Percentiles rank a stretch among this genome's conserved stretches.
phyloP scores from a whole-genome alignment of 1,140 invertebrate species.

The Platyura marginata region DNA sequence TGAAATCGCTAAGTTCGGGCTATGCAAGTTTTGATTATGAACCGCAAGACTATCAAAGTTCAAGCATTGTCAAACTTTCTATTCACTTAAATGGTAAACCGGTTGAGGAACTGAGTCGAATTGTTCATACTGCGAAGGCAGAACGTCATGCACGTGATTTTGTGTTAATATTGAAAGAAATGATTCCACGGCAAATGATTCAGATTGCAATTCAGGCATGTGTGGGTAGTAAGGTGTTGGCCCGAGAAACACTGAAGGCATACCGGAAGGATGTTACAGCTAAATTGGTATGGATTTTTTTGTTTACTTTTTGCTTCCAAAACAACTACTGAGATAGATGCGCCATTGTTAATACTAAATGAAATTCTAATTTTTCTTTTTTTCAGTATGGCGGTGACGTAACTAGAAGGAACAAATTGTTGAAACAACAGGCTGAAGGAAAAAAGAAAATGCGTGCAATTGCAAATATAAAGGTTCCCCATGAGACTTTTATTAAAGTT shows the following conservation, averaged over 20 bases:
- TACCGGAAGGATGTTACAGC: slow-evolving; percentile 83
- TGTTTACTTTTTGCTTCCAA: no score
- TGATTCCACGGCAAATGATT: slow-evolving; percentile 76
- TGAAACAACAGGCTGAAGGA: slow-evolving; percentile 78
- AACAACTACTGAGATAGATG: no score
- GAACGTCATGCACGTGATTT: slow-evolving; percentile 46
- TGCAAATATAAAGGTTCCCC: slow-evolving; percentile 76
- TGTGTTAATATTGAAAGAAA: slow-evolving; percentile 62
- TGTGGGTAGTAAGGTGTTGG: slow-evolving; percentile 63
- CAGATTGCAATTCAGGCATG: slow-evolving; percentile 76
- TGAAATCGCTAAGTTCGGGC: slow-evolving; percentile 81
- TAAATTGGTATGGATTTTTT: slow-evolving; percentile 63
- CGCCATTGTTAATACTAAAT: no score
- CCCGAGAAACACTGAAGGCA: slow-evolving; percentile 73
- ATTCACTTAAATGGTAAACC: slow-evolving; percentile 62
- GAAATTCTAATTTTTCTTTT: slow-evolving; percentile 13
- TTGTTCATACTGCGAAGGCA: slow-evolving; percentile 58
- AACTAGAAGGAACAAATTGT: slow-evolving; percentile 72
- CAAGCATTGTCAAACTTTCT: slow-evolving; percentile 38
- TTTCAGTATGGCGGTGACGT: slow-evolving; percentile 85
- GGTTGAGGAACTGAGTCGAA: slow-evolving; percentile 74
- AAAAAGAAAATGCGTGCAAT: slow-evolving; percentile 84
- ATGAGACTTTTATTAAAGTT: slow-evolving; percentile 88
- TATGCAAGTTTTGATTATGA: slow-evolving; percentile 98
- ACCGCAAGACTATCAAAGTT: slow-evolving; percentile 61